phyloP scores from a whole-genome alignment of 2,888 invertebrate genomes.

The Diachrysia chrysitis region DNA sequence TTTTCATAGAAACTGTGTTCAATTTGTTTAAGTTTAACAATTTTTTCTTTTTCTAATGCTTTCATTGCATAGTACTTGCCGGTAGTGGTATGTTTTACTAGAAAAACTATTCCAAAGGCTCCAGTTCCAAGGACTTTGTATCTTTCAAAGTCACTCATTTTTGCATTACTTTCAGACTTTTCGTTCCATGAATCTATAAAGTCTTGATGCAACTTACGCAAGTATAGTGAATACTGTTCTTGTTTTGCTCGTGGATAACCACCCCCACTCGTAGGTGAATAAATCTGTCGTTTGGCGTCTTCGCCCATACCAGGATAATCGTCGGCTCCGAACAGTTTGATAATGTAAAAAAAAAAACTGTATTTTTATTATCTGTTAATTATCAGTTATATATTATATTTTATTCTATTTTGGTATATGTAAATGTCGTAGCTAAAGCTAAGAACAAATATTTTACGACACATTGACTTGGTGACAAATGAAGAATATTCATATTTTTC shows the following conservation, averaged over 20 bases:
- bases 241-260: conserved; percentile 78
- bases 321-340: conserved; percentile 41
- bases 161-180: conserved; percentile 67
- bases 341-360: conserved; percentile 11
- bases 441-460: background rate
- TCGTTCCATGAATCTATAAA: conserved; percentile 83
- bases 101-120: conserved; percentile 96
- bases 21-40: conserved; percentile 96
- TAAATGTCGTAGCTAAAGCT: background rate
- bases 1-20: conserved; percentile 97
- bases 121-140: conserved; percentile 95
- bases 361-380: background rate
- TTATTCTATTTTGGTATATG: background rate
- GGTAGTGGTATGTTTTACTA: conserved; percentile 89
- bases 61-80: conserved; percentile 95
- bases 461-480: background rate
- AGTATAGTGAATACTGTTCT: conserved; percentile 76
- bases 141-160: conserved; percentile 91
- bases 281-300: conserved; percentile 56
- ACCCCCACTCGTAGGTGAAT: conserved; percentile 50
- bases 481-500: conserved; percentile 3
- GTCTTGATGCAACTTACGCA: conserved; percentile 76
- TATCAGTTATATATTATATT: background rate
- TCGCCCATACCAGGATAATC: conserved; percentile 63
- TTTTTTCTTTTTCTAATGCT: conserved; percentile 95